Evolutionary conservation across 2,797 vertebrate species (phyloP), one percentile per base, ranked within the genome.

Genomic region (Catharus ustulatus): DNA sequence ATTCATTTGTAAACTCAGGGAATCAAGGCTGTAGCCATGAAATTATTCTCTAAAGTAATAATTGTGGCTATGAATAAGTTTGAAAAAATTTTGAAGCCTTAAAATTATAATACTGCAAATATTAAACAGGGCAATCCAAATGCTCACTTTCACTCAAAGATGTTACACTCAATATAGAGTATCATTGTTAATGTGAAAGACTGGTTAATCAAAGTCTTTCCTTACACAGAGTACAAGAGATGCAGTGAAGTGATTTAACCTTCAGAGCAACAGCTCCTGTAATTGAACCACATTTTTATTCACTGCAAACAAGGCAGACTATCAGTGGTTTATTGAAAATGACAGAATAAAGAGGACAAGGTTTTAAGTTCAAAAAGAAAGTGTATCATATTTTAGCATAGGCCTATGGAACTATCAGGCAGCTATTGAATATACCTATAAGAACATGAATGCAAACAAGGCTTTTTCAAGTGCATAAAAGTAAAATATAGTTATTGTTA

Each of bases 271-370:
- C 54, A 91, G 67, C 46, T 95, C 84, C 83, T 95, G 30, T 96
- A 95, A 94, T 89, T 96, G 94, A 95, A 87, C 76, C 68, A 91
- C 66, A 77, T 71, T 95, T 93, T 93, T 87, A 89, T 96, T 97
- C 90, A 89, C 34, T 89, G 51, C 54, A 89, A 93, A 94, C 52
- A 91, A 92, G 62, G 72, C 43, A 84, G 48, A 46, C 55, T 93
- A 59, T 61, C 16, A 27, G 61, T 92, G 30, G 61, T 74, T 94
- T 93, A 80, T 77, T 91, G 68, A 93, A 92, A 95, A 88, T 87
- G 78, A 85, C 64, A 94, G 80, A 77, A 88, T 67, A 87, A 74
- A 75, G 38, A 86, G 40, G 40, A 63, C 45, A 74, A 57, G 49
- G 26, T 57, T 88, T 82, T 84, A 62, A 55, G 58, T 80, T 89